These are phyloP conservation scores for Drosophila koepferae DNA, from an alignment of 2,888 invertebrate genomes.

Conservation along the genomic window DNA sequence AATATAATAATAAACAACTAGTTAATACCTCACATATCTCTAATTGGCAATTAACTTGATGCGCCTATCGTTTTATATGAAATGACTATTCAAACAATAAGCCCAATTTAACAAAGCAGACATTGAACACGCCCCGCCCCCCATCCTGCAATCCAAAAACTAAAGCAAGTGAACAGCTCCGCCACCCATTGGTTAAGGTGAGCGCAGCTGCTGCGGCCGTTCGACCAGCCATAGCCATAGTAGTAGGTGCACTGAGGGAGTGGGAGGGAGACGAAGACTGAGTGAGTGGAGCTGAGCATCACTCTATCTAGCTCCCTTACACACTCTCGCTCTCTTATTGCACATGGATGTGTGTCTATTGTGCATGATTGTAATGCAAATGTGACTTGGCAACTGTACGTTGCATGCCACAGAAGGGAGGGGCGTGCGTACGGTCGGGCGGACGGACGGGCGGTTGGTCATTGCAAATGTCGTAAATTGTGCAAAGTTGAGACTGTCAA, in stretches of 20 bases:
- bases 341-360: neutral
- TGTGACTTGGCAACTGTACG: constrained; percentile 46
- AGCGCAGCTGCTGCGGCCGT: constrained; percentile 44
- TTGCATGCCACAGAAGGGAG: neutral
- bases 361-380: constrained; percentile 53
- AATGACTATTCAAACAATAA: constrained; percentile 51
- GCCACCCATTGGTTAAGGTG: constrained; percentile 12
- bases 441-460: neutral
- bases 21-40: constrained; percentile 65
- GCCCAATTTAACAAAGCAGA: constrained; percentile 29
- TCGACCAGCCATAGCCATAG: neutral
- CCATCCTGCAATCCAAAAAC: neutral
- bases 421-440: neutral
- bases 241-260: neutral
- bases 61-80: constrained; percentile 60
- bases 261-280: neutral
- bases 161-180: neutral
- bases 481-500: constrained; percentile 69
- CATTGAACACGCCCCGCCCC: neutral
- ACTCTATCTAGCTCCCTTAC: neutral
- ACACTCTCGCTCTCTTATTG: neutral
- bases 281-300: neutral
- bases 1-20: constrained; percentile 47
- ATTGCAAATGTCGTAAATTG: constrained; percentile 56
- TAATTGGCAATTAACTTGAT: constrained; percentile 68